A percentile compares a stretch with the other conserved stretches of the same genome.
Conservation (phyloP, 92 coral and sea anemone genomes). For the Epizoanthus illoricatus region DNA sequence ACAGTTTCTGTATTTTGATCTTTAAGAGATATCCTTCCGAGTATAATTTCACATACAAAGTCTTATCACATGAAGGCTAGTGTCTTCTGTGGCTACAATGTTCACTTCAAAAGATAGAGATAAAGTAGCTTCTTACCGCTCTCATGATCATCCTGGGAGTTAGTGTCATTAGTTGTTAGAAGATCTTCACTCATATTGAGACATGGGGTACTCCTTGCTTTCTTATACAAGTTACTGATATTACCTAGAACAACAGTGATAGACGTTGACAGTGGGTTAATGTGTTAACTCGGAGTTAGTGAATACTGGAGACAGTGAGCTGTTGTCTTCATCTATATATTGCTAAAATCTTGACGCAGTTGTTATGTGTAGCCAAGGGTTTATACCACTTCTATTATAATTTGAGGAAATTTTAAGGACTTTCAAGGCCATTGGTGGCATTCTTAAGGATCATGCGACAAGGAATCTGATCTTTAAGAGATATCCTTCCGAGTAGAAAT, state of each 20-base stretch:
- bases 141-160: not conserved
- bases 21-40: too few relatives aligned
- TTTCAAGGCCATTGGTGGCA: too few relatives aligned
- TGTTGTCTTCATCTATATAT: not conserved
- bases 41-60: too few relatives aligned
- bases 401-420: too few relatives aligned
- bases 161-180: constrained; percentile 18
- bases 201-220: constrained; percentile 16
- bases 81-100: too few relatives aligned
- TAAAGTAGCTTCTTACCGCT: not conserved
- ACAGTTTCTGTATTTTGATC: too few relatives aligned
- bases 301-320: not conserved
- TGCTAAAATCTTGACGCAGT: not conserved
- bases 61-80: too few relatives aligned
- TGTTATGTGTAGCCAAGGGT: not conserved
- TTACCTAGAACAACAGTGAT: constrained; percentile 3
- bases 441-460: too few relatives aligned
- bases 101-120: too few relatives aligned
- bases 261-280: not conserved
- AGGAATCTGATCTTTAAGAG: too few relatives aligned
- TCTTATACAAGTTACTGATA: constrained; percentile 5
- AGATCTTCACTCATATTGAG: not conserved
- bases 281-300: not conserved
- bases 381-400: too few relatives aligned
- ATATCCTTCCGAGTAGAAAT: too few relatives aligned